Conservation (phyloP, 2,888 invertebrate species). For the Drosophila mulleri region DNA sequence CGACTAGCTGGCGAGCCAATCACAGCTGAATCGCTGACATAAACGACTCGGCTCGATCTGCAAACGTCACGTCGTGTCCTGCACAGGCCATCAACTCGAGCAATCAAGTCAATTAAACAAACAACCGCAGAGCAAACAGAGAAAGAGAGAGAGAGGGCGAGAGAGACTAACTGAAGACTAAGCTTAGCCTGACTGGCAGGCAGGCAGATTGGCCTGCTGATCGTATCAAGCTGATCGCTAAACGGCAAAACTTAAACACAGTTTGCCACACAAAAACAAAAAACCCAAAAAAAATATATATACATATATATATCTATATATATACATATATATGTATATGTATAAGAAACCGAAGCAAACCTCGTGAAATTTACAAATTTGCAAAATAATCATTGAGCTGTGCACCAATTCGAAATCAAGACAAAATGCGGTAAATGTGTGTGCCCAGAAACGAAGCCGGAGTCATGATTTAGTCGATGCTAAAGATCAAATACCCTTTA, state of each 20-base stretch:
- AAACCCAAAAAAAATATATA: background rate
- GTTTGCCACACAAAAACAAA: conserved; percentile 21
- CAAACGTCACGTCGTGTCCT: conserved; percentile 60
- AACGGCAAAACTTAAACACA: conserved; percentile 47
- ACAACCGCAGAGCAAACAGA: conserved; percentile 45
- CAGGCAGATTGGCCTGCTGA: conserved; percentile 15
- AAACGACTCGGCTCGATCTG: conserved; percentile 41
- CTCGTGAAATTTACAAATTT: conserved; percentile 63
- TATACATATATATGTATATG: too few species aligned
- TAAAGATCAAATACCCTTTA: conserved; percentile 21
- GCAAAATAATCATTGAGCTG: conserved; percentile 60
- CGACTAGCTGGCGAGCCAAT: conserved; percentile 21
- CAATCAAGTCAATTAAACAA: conserved; percentile 81
- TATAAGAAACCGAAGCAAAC: background rate
- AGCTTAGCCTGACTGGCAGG: conserved; percentile 6
- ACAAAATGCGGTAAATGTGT: conserved; percentile 47
- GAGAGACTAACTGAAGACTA: background rate
- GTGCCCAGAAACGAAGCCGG: background rate
- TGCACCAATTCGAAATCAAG: conserved; percentile 71
- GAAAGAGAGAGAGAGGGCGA: background rate
- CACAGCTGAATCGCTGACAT: conserved; percentile 56
- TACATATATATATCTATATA: too few species aligned
- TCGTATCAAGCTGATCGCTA: conserved; percentile 44
- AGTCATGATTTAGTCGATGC: conserved; percentile 3
- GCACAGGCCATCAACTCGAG: conserved; percentile 63